These are phyloP conservation scores for Plestiodon gilberti DNA, from an alignment of 2,113 vertebrate species.

Conservation along the genomic window DNA sequence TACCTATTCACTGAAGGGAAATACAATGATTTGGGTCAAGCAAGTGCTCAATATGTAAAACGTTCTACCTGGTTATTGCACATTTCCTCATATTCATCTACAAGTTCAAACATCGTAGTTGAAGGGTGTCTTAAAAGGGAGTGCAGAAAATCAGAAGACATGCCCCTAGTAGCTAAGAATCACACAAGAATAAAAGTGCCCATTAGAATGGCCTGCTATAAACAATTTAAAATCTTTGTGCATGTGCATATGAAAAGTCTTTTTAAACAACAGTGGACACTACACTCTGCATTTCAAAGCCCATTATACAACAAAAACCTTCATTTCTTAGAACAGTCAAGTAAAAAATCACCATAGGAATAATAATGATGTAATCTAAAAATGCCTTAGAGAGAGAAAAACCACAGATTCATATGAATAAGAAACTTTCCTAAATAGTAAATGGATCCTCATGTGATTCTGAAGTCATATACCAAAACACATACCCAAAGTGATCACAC, in stretches of 20 bases:
- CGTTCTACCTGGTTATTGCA: conserved; percentile 86
- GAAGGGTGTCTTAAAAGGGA: conserved; percentile 90
- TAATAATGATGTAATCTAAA: not conserved
- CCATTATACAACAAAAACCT: not conserved
- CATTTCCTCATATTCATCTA: conserved; percentile 90
- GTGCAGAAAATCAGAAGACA: conserved; percentile 91
- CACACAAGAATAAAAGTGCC: conserved; percentile 30
- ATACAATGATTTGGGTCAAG: not conserved
- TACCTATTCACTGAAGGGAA: not conserved
- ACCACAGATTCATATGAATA: not conserved
- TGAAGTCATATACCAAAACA: not conserved
- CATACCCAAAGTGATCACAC: not conserved
- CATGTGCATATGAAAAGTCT: not conserved
- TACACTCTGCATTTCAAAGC: not conserved
- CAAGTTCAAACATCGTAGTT: conserved; percentile 90
- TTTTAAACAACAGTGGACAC: fast-evolving
- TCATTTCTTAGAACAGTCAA: not conserved
- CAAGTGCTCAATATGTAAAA: conserved; percentile 9
- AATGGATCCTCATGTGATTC: not conserved
- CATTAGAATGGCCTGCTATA: not conserved
- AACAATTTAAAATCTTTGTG: not conserved
- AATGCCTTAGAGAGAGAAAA: not conserved
- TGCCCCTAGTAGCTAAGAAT: conserved; percentile 87
- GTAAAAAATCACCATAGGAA: not conserved
- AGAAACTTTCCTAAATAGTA: not conserved